Base-by-base conservation (phyloP, 2,113 vertebrate species). In the Bungarus multicinctus region DNA sequence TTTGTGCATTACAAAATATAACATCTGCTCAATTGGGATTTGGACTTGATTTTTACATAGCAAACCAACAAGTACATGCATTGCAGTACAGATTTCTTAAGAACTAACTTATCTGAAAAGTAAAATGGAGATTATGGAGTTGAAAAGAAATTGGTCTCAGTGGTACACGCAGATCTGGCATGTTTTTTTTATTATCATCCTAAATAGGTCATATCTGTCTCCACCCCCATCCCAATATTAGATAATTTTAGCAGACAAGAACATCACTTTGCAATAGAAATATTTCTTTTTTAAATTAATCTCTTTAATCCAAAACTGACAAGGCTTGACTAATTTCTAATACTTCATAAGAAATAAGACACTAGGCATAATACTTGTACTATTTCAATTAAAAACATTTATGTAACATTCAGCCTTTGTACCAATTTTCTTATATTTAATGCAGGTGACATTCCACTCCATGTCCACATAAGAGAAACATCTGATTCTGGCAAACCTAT, bases 391-490 rank as follows among this genome's bases (percentile, higher is more conserved):
- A 94, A 94, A 89, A 60, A 23, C 3, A 23, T 88, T 0, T 93
- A 85, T 92, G 53, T 94, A 87, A 47, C 92, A 86, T 3, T 94
- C 11, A 1, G 2, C 93, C 50, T 91, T 96, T 58, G 93, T 27
- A 0, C 87, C 12, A 93, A 86, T 93, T 95, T 81, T 86, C 0
- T 95, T 22, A 93, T 54, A 91, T 97, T 81, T 90, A 87, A 92
- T 96, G 25, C 94, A 99, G 99, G 99, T 94, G 99, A 99, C n/a
- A 57, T 99, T 95, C 99, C 99, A 39, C 97, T 99, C 23, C 98
- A 99, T 88, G 94, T 99, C 8, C 99, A 97, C 93, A 99, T 99
- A 97, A 98, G 99, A 94, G 98, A 99, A 97, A 98, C 95, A 0
- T 99, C 98, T 54, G 99, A 99, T 97, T 96, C 91, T 54, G 99